phyloP scores from a whole-genome alignment of 2,888 invertebrate species.

The Cheilosia vernalis region DNA sequence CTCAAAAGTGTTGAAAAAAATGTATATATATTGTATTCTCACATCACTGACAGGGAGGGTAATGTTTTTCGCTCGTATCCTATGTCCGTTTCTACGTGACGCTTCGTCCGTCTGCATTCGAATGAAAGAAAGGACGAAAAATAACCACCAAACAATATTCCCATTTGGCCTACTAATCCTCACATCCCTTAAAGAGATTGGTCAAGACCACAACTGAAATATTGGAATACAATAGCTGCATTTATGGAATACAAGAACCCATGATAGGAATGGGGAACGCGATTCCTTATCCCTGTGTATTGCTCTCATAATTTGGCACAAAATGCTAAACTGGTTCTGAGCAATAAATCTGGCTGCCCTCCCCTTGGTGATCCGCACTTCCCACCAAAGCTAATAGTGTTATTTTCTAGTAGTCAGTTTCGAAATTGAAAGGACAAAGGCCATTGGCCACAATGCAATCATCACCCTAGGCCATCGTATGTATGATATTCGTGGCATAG shows the following conservation, averaged over 20 bases:
- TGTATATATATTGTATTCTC: no score
- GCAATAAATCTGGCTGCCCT: slow-evolving; percentile 61
- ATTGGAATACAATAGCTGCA: not conserved
- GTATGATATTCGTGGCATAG: slow-evolving; percentile 58
- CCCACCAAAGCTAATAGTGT: slow-evolving; percentile 56
- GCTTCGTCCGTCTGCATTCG: not conserved
- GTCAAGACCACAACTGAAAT: slow-evolving; percentile 33
- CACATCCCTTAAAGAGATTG: slow-evolving; percentile 30
- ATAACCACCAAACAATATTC: slow-evolving; percentile 34
- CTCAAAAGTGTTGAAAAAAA: no score
- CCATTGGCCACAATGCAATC: slow-evolving; percentile 69
- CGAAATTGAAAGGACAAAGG: slow-evolving; percentile 72
- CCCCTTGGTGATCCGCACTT: slow-evolving; percentile 2
- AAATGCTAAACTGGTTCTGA: slow-evolving; percentile 35
- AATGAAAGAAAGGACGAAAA: slow-evolving; percentile 4
- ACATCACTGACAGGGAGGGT: no score
- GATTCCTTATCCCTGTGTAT: slow-evolving; percentile 60
- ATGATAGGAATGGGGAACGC: slow-evolving; percentile 20
- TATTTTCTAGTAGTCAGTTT: slow-evolving; percentile 66
- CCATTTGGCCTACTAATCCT: slow-evolving; percentile 50
- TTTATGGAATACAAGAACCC: slow-evolving; percentile 5
- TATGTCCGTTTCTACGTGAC: no score
- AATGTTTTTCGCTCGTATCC: no score
- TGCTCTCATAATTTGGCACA: slow-evolving; percentile 49
- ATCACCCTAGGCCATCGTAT: slow-evolving; percentile 67